phyloP scores from a whole-genome alignment of 2,888 invertebrate species.

The Leptarthrus brevirostris region DNA sequence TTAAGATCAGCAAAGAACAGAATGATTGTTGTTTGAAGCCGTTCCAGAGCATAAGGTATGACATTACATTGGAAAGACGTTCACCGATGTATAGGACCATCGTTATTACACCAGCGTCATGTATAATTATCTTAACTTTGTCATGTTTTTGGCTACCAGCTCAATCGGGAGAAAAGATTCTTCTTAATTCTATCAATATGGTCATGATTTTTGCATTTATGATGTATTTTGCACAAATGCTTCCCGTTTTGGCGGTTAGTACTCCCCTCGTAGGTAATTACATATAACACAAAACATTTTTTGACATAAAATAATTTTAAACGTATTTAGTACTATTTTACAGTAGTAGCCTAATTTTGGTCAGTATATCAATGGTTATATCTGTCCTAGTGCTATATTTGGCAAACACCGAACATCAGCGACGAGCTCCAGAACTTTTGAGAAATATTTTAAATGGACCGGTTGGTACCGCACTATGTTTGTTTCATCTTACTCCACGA shows the following conservation, averaged over 20 bases:
- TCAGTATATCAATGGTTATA: conserved; percentile 67
- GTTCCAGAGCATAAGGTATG: conserved; percentile 68
- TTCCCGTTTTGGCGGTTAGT: conserved; percentile 62
- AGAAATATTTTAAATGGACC: conserved; percentile 62
- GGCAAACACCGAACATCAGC: conserved; percentile 66
- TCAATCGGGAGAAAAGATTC: conserved; percentile 71
- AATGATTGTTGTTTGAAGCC: conserved; percentile 70
- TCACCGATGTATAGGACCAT: conserved; percentile 73
- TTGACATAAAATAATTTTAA: too few relatives aligned
- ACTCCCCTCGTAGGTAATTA: conserved; percentile 64
- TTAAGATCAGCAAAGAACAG: conserved; percentile 56
- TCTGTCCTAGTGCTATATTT: conserved; percentile 70
- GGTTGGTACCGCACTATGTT: conserved; percentile 49
- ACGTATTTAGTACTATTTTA: conserved; percentile 67
- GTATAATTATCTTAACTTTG: conserved; percentile 72
- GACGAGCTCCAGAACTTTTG: conserved; percentile 66
- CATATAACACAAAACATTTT: too few relatives aligned
- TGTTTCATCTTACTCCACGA: background rate
- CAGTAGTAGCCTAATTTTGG: conserved; percentile 68
- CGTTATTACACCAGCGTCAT: conserved; percentile 73
- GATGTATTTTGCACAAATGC: conserved; percentile 70
- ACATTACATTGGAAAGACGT: conserved; percentile 69
- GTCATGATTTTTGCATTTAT: conserved; percentile 70
- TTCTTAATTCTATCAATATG: conserved; percentile 69
- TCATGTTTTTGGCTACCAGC: conserved; percentile 74